Conservation (phyloP, 2,888 invertebrate genomes). For the Aspidapion aeneum region DNA sequence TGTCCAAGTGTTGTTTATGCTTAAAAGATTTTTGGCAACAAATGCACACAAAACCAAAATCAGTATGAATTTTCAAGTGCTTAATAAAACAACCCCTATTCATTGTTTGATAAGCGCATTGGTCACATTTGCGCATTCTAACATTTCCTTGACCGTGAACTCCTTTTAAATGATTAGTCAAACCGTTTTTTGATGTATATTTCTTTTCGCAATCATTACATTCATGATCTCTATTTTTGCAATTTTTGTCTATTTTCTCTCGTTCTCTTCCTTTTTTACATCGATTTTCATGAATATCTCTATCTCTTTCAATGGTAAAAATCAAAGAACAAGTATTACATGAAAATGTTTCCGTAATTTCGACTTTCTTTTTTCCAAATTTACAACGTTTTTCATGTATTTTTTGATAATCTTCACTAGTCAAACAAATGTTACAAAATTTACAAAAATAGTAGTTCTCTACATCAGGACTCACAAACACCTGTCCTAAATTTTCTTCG, state of each 20-base stretch:
- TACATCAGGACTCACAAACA: slow-evolving; percentile 9
- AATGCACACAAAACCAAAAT: slow-evolving; percentile 11
- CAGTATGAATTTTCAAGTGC: slow-evolving; percentile 17
- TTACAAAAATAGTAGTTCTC: slow-evolving; percentile 19
- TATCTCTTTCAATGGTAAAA: slow-evolving; percentile 9
- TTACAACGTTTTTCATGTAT: slow-evolving; percentile 23
- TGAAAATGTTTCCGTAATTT: slow-evolving; percentile 9
- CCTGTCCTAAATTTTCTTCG: no score
- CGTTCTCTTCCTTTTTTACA: slow-evolving; percentile 9
- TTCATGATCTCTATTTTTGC: neutral
- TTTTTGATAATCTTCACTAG: slow-evolving; percentile 14
- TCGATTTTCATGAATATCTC: slow-evolving; percentile 15
- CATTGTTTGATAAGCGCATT: slow-evolving; percentile 17
- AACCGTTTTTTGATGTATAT: neutral
- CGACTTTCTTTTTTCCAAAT: slow-evolving; percentile 11
- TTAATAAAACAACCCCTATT: slow-evolving; percentile 3
- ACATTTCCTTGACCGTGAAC: neutral
- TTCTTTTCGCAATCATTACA: neutral
- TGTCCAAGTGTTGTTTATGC: slow-evolving; percentile 16
- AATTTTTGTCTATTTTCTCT: neutral
- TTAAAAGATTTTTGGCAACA: slow-evolving; percentile 18
- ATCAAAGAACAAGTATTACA: slow-evolving; percentile 16
- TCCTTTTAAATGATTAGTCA: neutral
- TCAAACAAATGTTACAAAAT: slow-evolving; percentile 23
- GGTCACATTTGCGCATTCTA: slow-evolving; percentile 11